phyloP scores from a whole-genome alignment of 2,113 vertebrate species.

The Cyanoderma ruficeps region DNA sequence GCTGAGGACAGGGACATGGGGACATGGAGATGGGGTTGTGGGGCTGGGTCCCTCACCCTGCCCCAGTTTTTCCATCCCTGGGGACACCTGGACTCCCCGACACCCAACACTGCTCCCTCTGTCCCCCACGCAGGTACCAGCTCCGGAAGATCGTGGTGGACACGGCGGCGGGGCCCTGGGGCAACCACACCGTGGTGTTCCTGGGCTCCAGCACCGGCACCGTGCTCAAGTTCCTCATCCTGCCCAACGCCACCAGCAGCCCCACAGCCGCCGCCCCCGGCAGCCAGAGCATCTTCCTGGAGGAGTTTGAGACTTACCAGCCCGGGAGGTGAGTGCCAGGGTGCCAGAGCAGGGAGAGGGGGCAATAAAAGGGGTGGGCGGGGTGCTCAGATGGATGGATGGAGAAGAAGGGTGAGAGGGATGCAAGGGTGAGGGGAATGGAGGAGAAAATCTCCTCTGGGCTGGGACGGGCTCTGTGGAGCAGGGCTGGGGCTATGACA shows the following conservation, averaged over 20 bases:
- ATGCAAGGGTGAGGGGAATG: not conserved
- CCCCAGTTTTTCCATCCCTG: not conserved
- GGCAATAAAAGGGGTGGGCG: not conserved
- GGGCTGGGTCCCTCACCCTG: not conserved
- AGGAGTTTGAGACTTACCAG: slow-evolving; percentile 94
- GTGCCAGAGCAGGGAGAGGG: not conserved
- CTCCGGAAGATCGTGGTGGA: slow-evolving; percentile 94
- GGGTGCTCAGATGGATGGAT: not conserved
- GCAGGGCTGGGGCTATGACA: fast-evolving
- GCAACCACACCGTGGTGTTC: slow-evolving; percentile 91
- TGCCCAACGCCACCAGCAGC: slow-evolving; percentile 79
- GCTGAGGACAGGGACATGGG: not conserved
- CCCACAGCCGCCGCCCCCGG: not conserved
- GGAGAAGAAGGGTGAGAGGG: not conserved
- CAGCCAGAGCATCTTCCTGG: slow-evolving; percentile 85
- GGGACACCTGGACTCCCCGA: not conserved
- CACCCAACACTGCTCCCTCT: fast-evolving
- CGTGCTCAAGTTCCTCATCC: slow-evolving; percentile 92
- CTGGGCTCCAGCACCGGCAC: slow-evolving; percentile 90
- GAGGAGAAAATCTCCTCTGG: not conserved
- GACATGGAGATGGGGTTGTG: not conserved
- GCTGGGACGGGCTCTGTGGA: fast-evolving
- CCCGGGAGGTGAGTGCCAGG: slow-evolving; percentile 82
- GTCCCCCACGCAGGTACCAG: slow-evolving; percentile 80
- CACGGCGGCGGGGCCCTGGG: slow-evolving; percentile 82